Base-by-base conservation (phyloP, 2,888 invertebrate species). In the Acronicta leporina region DNA sequence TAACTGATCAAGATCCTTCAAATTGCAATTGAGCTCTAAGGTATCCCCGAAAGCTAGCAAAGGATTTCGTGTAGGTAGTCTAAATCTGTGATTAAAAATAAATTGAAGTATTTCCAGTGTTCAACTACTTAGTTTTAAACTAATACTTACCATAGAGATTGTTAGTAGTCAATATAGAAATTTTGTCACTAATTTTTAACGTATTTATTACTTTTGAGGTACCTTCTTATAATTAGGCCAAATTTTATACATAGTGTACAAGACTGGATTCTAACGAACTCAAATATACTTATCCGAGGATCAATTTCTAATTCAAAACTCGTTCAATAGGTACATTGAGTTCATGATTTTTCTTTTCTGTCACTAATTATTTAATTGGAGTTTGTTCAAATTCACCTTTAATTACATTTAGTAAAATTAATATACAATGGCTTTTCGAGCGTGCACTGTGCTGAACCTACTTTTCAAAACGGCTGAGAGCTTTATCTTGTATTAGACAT, bases 121-220 rank as follows among this genome's bases (percentile, higher is more conserved):
- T 52, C 44, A 45, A 56, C 10, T 41, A 20, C 20, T 3, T 62
- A 45, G 27, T n/a, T 43, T 5, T 52, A 44, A 27, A n/a, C 7
- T 41, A 51, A 61, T 44, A 27, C 35, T 45, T 30, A 47, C 13
- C 16, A 15, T 42, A 44, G 4, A 64, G 25, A 30, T 56, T 51
- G 11, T 51, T 56, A n/a, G 43, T 30, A 41, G 35, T 38, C 20
- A 55, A 47, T 52, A 50, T 42, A 63, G 66, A 41, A 66, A 41
- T 16, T 55, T 15, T 38, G 49, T 56, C 35, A 57, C 54, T 66
- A 53, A 50, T 50, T 48, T 58, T 65, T 43, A 30, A 57, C 56
- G 15, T 56, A 55, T 63, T 63, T 70, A 65, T 71, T 57, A 56
- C 60, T 68, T 62, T 62, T 53, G 63, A 75, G 46, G 54, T 58